Base-by-base conservation (phyloP, 2,888 invertebrate genomes). In the Venusia cambrica region DNA sequence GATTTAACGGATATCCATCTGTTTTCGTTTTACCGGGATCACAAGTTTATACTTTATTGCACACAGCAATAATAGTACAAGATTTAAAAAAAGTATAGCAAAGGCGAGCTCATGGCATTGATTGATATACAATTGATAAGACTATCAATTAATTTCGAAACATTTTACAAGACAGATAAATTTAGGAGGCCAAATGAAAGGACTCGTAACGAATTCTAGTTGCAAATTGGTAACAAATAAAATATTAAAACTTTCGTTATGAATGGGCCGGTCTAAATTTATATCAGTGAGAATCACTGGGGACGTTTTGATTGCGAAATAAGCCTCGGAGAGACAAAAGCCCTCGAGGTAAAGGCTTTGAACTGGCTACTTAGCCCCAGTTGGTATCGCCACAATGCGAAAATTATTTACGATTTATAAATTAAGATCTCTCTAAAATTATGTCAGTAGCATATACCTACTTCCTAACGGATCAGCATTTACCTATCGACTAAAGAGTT, bases 251-350 rank as follows among this genome's bases (percentile, higher is more conserved):
- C 38, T 33, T 33, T 39, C 27, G 22, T 25, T 38, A 40, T 34
- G 38, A 42, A 45, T 35, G 33, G 39, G 32, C 31, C 30, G 20
- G 18, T n/a, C 29, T 35, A 37, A 48, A 48, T 39, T 44, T 32
- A 41, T 42, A 44, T 37, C 44, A 27, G 38, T 21, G 38, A 33
- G 46, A 53, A 50, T 52, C 51, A 40, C 48, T 36, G 30, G 53
- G 54, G 63, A 59, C 51, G 52, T 49, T 50, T 58, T 64, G 64
- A 67, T 70, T 64, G 58, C 54, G 41, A 60, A 66, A 62, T 63
- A 67, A 67, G 58, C 61, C 58, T 48, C 49, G 55, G 52, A 54
- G 59, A 60, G 57, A 57, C 51, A 57, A 57, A 51, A 55, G 56
- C 56, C 53, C 58, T 54, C 47, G 43, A 33, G 56, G 54, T 60